Base-by-base conservation (phyloP, 2,888 invertebrate genomes). In the Nycteola revayana region DNA sequence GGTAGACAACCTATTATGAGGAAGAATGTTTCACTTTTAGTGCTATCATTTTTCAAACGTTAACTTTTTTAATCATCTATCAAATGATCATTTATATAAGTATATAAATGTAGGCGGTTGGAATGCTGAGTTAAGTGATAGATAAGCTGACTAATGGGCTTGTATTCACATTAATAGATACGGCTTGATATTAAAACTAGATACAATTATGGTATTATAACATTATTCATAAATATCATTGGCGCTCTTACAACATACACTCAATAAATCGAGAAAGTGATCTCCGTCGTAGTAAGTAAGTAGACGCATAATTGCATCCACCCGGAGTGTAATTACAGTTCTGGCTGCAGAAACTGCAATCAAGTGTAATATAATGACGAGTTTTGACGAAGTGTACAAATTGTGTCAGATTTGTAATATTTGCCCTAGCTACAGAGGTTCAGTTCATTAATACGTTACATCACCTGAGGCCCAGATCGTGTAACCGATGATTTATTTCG, bases 401-500 rank as follows among this genome's bases (percentile, higher is more conserved):
- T 53, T 48, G 32, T 40, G 48, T 39, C 35, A 32, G 44, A 50
- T 50, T 50, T 45, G 42, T 28, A 22, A 59, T 58, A 48, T 59
- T 60, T n/a, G n/a, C n/a, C 14, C 14, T 14, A 5, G 14, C 14
- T 14, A 14, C 14, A 5, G 3, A 14, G 14, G 14, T 14, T 3
- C 5, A 14, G 14, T 14, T 14, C 14, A 69, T 70, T 67, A 74
- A 61, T 66, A 64, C 58, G 66, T 68, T 69, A 65, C 64, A 62
- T 74, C 70, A 67, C 61, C 49, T 56, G 56, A 59, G 54, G 54
- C 42, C 47, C 55, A 25, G 44, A 58, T 67, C 65, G 57, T 68
- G 69, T 65, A 71, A 67, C 67, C 69, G 67, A 76, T 80, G 79
- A 83, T 81, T 73, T 79, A 80, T 77, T 76, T 70, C 60, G 62